A percentile compares a stretch with the other conserved stretches of the same genome.
These are phyloP conservation scores for Drosophila ficusphila DNA, from an alignment of 1,140 invertebrate genomes.

Conservation along the genomic window DNA sequence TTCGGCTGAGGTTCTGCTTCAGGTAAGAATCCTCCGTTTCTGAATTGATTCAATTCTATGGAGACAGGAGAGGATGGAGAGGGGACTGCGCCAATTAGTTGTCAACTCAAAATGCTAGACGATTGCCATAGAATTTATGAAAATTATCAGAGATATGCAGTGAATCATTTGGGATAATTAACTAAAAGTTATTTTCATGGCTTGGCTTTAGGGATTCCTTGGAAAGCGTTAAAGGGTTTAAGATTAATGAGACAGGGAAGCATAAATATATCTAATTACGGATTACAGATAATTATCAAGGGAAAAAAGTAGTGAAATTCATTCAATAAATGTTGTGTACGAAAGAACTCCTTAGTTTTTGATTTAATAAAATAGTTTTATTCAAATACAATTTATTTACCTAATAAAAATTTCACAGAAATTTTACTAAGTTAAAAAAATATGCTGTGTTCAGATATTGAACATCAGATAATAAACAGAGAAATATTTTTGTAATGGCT, in stretches of 20 bases:
- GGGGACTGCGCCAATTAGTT: constrained; percentile 63
- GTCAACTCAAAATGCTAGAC: constrained; percentile 42
- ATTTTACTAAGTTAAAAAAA: too few species aligned
- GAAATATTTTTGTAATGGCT: too few species aligned
- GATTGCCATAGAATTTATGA: constrained; percentile 71
- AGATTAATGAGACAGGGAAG: background rate
- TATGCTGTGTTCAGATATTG: too few species aligned
- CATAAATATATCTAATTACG: background rate
- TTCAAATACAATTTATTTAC: too few species aligned
- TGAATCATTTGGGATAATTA: constrained; percentile 56
- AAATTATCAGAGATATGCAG: constrained; percentile 65
- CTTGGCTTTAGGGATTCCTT: constrained; percentile 11
- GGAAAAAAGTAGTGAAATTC: too few species aligned
- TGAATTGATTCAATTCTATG: constrained; percentile 55
- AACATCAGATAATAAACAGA: too few species aligned
- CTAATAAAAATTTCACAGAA: too few species aligned
- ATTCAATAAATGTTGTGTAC: too few species aligned
- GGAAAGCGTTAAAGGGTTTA: background rate
- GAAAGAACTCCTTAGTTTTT: too few species aligned
- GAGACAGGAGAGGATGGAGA: background rate
- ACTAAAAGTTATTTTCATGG: constrained; percentile 47
- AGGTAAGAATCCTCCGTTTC: constrained; percentile 49
- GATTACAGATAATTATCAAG: too few species aligned
- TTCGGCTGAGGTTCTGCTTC: background rate
- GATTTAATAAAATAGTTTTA: too few species aligned